These are phyloP conservation scores for Heliothis subflexa DNA, from an alignment of 1,140 invertebrate species.

Conservation along the genomic window DNA sequence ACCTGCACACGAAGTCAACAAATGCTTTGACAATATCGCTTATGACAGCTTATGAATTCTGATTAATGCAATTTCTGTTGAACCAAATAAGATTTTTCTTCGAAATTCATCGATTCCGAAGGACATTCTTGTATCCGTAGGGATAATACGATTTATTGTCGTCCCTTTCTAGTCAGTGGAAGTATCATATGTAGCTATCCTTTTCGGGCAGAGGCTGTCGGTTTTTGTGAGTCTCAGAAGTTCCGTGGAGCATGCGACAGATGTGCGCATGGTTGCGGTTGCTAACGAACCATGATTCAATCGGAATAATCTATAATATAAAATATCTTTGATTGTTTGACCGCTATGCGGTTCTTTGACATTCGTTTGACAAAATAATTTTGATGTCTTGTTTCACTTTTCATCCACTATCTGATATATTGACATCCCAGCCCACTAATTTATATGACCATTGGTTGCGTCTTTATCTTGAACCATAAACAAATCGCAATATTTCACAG, in stretches of 20 bases:
- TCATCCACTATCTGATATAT: not conserved
- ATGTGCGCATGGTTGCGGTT: slow-evolving; percentile 81
- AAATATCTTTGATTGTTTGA: slow-evolving; percentile 77
- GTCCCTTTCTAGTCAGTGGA: slow-evolving; percentile 57
- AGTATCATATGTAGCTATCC: slow-evolving; percentile 60
- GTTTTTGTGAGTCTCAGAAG: slow-evolving; percentile 83
- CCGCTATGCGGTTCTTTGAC: slow-evolving; percentile 55
- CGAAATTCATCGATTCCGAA: slow-evolving; percentile 73
- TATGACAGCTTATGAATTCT: slow-evolving; percentile 67
- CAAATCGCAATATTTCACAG: slow-evolving; percentile 24
- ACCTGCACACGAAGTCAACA: slow-evolving; percentile 21
- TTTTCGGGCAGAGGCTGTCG: slow-evolving; percentile 68
- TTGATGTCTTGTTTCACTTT: slow-evolving; percentile 18
- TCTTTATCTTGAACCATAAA: slow-evolving; percentile 14
- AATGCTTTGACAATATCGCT: slow-evolving; percentile 53
- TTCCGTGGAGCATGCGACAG: slow-evolving; percentile 81
- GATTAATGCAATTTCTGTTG: slow-evolving; percentile 63
- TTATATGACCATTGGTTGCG: not conserved
- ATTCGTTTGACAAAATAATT: slow-evolving; percentile 39
- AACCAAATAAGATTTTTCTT: slow-evolving; percentile 64
- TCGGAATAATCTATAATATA: slow-evolving; percentile 83
- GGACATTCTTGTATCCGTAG: slow-evolving; percentile 65
- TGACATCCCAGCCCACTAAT: not conserved
- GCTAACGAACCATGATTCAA: slow-evolving; percentile 82
- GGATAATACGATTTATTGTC: slow-evolving; percentile 68